Base-by-base conservation (phyloP, 2,113 vertebrate species). In the Gavia stellata region DNA sequence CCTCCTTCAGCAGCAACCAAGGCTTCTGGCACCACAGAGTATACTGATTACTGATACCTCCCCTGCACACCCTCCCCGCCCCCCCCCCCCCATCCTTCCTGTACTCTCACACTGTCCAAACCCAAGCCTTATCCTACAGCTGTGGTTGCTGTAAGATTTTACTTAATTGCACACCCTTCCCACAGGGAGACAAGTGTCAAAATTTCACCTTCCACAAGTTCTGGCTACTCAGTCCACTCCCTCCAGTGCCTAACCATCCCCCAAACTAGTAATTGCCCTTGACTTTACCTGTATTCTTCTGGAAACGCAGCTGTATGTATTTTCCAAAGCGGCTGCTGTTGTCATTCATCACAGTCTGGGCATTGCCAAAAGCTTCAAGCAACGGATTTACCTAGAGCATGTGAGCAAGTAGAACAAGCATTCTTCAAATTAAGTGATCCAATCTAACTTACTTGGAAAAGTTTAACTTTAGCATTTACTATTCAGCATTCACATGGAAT, bases 281-380 rank as follows among this genome's bases (percentile, higher is more conserved):
- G 77, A 81, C 56, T 95, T 93, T 50, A 98, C 98, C 98, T 78
- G 97, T 97, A n/a, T 97, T 98, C 42, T 95, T 95, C 55, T 96
- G 97, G 93, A 98, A 98, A 88, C 97, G 97, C 38, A 98, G 96
- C 88, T 98, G 98, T 90, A 98, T 98, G 77, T 98, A 98, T 86
- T 98, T 98, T 85, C 98, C 98, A 88, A 97, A 97, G 86, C 96
- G 95, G 81, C 96, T 97, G 87, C 98, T 98, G 97, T 98, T 98
- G 95, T 98, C 97, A 94, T 98, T 98, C 98, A 98, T 98, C 81
- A 98, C 97, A 24, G 98, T 98, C 86, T 98, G 98, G 18, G 98
- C 98, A 86, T 98, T 98, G 49, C 98, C 98, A 92, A 98, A 98
- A 42, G 97, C 98, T 95, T 98, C 98, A 59, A 98, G 97, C 72